Evolutionary conservation across 1,140 invertebrate species (phyloP).

Genomic region (Brachionus manjavacas): DNA sequence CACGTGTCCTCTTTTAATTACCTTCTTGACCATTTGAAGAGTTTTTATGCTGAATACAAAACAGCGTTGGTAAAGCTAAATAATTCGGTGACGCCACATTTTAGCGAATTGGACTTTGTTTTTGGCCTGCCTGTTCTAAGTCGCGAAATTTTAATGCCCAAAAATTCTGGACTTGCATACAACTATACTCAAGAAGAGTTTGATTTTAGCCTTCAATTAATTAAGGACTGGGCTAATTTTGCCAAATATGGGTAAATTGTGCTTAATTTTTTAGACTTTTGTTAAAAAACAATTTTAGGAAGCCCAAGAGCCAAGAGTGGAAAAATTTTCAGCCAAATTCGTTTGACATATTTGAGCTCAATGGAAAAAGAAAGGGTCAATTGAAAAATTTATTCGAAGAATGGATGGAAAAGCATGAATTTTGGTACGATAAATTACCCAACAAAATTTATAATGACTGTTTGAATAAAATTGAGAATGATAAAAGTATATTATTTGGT

Average conservation of each 20-base stretch:
- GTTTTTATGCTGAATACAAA: not conserved
- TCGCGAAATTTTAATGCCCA: not conserved
- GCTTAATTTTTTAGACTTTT: not conserved
- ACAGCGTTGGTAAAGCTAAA: not conserved
- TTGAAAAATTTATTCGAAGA: not conserved
- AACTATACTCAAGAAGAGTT: slow-evolving; percentile 24
- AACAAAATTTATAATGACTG: slow-evolving; percentile 32
- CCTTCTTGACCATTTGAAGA: slow-evolving; percentile 26
- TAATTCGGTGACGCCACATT: slow-evolving; percentile 6
- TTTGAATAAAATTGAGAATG: not conserved
- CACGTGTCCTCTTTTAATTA: slow-evolving; percentile 32
- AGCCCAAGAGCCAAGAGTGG: not conserved
- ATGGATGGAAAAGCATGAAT: slow-evolving; percentile 22
- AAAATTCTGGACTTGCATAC: not conserved
- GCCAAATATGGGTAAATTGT: slow-evolving; percentile 82
- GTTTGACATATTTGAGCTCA: not conserved
- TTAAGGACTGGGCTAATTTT: slow-evolving; percentile 86
- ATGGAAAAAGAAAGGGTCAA: not conserved
- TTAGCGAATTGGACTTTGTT: slow-evolving; percentile 33
- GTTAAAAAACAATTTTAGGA: not conserved
- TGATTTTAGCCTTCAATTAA: not conserved
- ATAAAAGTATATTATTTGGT: not conserved
- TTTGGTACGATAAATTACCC: slow-evolving; percentile 35
- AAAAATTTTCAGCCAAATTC: not conserved
- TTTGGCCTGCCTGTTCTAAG: slow-evolving; percentile 37